Base-by-base conservation (phyloP, 2,113 vertebrate genomes). In the Conger conger region DNA sequence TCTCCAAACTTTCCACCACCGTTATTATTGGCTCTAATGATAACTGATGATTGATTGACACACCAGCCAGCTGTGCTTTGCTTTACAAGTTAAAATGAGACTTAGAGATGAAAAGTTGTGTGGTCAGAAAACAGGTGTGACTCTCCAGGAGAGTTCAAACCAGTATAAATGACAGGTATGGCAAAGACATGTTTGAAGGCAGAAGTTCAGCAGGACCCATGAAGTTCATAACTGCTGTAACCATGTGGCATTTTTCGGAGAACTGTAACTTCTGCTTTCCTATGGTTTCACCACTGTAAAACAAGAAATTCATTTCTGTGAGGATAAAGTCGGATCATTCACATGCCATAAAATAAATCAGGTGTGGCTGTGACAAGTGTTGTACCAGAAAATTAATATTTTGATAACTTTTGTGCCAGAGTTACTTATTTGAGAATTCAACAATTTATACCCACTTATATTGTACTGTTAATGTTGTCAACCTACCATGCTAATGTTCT, bases 191-290 rank as follows among this genome's bases (percentile, higher is more conserved):
- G 68, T 83, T 81, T 88, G 86, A 87, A 88, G 83, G 77, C 63
- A 35, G 30, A 76, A 82, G 77, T 88, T 88, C 73, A 73, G 73
- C 30, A 42, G 76, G 79, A 23, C 7, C n/a, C n/a, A n/a, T 83
- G 30, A 38, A 76, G 77, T n/a, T n/a, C n/a, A n/a, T n/a, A n/a
- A 82, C 30, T 68, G 76, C 53, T 73, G 78, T 81, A 76, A 81
- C 73, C 38, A 13, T 85, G 18, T 42, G 53, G 42, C 76, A 79
- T 36, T 85, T 85, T 68, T 42, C 50, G 23, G 40, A 27, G 68
- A 76, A 63, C 18, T 17, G 63, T 86, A 50, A 90, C 86, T 90
- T 92, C 88, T 91, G 88, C 91, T 94, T 93, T 91, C 86, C 83
- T n/a, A 78, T 23, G 33, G 15, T 20, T 38, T 78, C 17, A 37